A percentile compares a stretch with the other conserved stretches of the same genome.
phyloP scores from a whole-genome alignment of 2,888 invertebrate genomes.

The Harpalus rufipes region DNA sequence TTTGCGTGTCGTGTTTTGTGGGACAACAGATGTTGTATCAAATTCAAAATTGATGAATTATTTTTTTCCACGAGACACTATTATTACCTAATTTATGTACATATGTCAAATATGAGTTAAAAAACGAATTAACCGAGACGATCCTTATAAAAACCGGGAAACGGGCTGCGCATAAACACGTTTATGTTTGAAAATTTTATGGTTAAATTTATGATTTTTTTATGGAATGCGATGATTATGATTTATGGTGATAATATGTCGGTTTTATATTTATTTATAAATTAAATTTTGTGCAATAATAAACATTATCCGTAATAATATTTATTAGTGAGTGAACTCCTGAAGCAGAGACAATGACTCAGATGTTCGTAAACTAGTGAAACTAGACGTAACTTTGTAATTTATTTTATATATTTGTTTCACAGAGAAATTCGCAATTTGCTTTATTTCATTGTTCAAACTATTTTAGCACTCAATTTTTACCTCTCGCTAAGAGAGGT shows the following conservation, averaged over 20 bases:
- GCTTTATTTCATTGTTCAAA: too few species aligned
- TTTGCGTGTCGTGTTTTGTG: constrained; percentile 35
- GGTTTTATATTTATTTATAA: constrained; percentile 27
- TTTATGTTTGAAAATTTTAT: constrained; percentile 27
- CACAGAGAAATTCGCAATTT: too few species aligned
- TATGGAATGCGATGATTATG: constrained; percentile 25
- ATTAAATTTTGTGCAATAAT: not conserved
- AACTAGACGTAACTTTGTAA: too few species aligned
- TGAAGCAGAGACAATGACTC: too few species aligned
- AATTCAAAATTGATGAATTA: constrained; percentile 28
- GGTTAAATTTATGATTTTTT: constrained; percentile 31
- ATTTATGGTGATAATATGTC: constrained; percentile 23
- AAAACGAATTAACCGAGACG: constrained; percentile 13
- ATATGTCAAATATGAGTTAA: not conserved
- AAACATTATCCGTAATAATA: not conserved
- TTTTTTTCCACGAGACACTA: constrained; percentile 1
- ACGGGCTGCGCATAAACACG: constrained; percentile 1
- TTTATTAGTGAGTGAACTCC: too few species aligned
- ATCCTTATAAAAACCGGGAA: constrained; percentile 5
- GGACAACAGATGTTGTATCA: constrained; percentile 27
- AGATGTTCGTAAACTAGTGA: too few species aligned
- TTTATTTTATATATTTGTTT: too few species aligned
- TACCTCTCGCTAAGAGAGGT: too few species aligned
- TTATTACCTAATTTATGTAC: constrained; percentile 40
- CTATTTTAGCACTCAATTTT: too few species aligned